Base-by-base conservation (phyloP, 2,113 vertebrate species). In the Dissostichus mawsoni region DNA sequence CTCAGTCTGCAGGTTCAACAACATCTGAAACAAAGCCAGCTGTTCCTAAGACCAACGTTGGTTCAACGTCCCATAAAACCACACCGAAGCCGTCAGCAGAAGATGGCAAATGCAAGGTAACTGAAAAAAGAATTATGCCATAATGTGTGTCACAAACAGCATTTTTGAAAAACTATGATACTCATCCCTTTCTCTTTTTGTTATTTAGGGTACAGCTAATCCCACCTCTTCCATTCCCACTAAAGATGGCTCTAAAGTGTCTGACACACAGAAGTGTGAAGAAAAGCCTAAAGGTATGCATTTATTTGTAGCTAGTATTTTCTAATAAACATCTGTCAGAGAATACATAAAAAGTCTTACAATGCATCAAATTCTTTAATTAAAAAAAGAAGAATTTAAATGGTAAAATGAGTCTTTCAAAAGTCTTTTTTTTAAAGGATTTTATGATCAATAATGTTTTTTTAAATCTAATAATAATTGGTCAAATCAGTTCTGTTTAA, bases 71-170 rank as follows among this genome's bases (percentile, higher is more conserved):
- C 71, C 76, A 16, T 69, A 71, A 74, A 82, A 69, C 55, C 55
- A 53, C 25, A 59, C 76, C 25, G 17, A n/a, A 14, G 23, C 1
- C 58, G 1, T 11, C 64, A 56, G 47, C 83, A 4, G 72, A 76
- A 68, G 69, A 87, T 0, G 44, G 52, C 48, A 85, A 80, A 75
- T 76, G 71, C 85, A 87, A 94, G 92, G 95, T 95, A 89, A 81
- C 0, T 44, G 2, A 16, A 25, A 64, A 29, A 52, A 65, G 18
- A 48, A 45, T 59, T 0, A 5, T n/a, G 3, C 10, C 1, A 0
- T 5, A 3, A 17, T 55, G 4, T 56, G 13, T 70, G 3, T 72
- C 56, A 57, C 25, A 16, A 47, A 25, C 0, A 14, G 20, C 8
- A n/a, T 41, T 53, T 62, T 2, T 47, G 10, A 20, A 4, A 17